Conservation (phyloP, 2,797 vertebrate genomes). For the Nannoperca australis region DNA sequence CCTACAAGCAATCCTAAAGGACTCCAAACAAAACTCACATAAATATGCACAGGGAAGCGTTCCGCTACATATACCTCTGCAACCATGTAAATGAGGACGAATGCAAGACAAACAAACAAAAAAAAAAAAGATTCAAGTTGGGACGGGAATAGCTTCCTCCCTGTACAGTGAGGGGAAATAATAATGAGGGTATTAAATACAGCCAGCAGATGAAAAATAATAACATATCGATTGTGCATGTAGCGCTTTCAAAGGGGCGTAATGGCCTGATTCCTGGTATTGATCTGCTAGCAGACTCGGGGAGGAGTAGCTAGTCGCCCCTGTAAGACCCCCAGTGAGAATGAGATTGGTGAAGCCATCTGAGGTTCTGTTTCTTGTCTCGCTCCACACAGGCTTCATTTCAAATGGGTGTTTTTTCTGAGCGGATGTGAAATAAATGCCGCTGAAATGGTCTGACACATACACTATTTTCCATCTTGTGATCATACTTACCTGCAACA, state of each 20-base stretch:
- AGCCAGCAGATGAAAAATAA: constrained; percentile 90
- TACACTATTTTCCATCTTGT: constrained; percentile 60
- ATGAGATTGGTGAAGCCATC: constrained; percentile 80
- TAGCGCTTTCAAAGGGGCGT: constrained; percentile 84
- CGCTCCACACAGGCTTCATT: constrained; percentile 65
- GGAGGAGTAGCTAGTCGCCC: constrained; percentile 72
- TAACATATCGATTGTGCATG: constrained; percentile 87
- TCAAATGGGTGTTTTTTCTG: constrained; percentile 54
- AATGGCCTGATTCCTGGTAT: constrained; percentile 88
- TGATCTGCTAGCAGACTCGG: constrained; percentile 77
- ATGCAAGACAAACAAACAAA: constrained; percentile 52
- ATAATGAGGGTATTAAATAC: constrained; percentile 89
- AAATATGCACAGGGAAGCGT: constrained; percentile 36
- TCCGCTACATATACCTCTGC: constrained; percentile 31
- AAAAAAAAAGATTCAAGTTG: constrained; percentile 55
- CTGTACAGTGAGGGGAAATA: constrained; percentile 83
- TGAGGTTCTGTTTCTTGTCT: constrained; percentile 78
- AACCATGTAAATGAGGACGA: constrained; percentile 61
- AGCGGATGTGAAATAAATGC: constrained; percentile 76
- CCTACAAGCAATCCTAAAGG: constrained; percentile 50
- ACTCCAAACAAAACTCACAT: constrained; percentile 50
- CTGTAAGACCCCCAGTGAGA: constrained; percentile 83
- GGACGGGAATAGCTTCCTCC: constrained; percentile 77
- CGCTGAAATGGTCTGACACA: constrained; percentile 55
- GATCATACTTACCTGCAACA: constrained; percentile 53